phyloP scores from a whole-genome alignment of 2,888 invertebrate genomes.

The Spicauda simplicius region DNA sequence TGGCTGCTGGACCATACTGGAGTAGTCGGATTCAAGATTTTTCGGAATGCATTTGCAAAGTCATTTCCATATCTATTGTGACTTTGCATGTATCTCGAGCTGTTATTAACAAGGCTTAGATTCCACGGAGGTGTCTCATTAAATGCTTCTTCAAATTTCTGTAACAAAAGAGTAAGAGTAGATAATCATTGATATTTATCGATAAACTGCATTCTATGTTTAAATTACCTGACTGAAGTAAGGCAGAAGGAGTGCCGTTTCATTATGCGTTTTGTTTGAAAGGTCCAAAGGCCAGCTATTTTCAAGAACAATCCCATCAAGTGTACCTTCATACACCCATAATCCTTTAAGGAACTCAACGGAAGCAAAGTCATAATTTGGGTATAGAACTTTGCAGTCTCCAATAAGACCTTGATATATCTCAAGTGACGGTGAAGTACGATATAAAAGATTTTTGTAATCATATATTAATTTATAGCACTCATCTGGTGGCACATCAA shows the following conservation, averaged over 20 bases:
- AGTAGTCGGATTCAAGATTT: slow-evolving; percentile 47
- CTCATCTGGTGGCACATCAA: background rate
- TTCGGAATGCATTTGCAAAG: slow-evolving; percentile 61
- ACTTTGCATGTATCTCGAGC: slow-evolving; percentile 64
- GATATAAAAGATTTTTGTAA: slow-evolving; percentile 31
- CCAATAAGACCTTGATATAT: slow-evolving; percentile 58
- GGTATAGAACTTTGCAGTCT: slow-evolving; percentile 59
- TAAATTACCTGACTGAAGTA: slow-evolving; percentile 80
- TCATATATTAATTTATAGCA: slow-evolving; percentile 14
- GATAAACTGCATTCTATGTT: background rate
- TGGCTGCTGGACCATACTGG: slow-evolving; percentile 62
- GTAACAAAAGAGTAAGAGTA: slow-evolving; percentile 36
- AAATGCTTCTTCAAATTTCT: slow-evolving; percentile 74
- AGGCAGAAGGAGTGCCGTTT: slow-evolving; percentile 64
- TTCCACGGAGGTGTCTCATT: slow-evolving; percentile 82
- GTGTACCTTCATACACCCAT: slow-evolving; percentile 55
- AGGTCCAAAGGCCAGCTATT: slow-evolving; percentile 84
- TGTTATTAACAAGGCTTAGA: slow-evolving; percentile 52
- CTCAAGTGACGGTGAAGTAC: slow-evolving; percentile 45
- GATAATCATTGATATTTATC: too few species aligned
- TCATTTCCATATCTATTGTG: slow-evolving; percentile 86
- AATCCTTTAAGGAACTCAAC: slow-evolving; percentile 55
- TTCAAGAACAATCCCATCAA: slow-evolving; percentile 78
- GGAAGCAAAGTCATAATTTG: slow-evolving; percentile 55
- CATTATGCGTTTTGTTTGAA: slow-evolving; percentile 60